A percentile compares a stretch with the other conserved stretches of the same genome.
Conservation (phyloP, 1,140 invertebrate species). For the Agrypnia vestita region DNA sequence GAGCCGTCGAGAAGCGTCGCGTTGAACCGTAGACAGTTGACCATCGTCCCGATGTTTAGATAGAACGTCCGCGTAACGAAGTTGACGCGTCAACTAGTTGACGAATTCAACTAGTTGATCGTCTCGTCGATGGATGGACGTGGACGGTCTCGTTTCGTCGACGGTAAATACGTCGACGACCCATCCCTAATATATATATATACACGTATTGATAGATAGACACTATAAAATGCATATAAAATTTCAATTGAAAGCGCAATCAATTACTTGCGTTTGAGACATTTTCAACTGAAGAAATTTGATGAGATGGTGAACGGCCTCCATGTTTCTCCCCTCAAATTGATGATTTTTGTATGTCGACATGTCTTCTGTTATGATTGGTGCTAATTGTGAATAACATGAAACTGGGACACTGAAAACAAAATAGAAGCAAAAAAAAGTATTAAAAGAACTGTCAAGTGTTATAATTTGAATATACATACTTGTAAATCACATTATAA, state of each 20-base stretch:
- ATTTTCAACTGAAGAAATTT: slow-evolving; percentile 64
- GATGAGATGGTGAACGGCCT: slow-evolving; percentile 64
- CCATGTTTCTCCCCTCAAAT: slow-evolving; percentile 68
- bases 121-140: no score
- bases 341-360: slow-evolving; percentile 67
- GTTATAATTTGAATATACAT: neutral
- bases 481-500: neutral
- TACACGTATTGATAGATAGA: neutral
- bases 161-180: no score
- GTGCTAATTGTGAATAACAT: slow-evolving; percentile 67
- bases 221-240: no score
- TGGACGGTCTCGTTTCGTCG: no score
- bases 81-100: no score
- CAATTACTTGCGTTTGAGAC: slow-evolving; percentile 46
- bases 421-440: neutral
- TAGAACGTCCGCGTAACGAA: no score
- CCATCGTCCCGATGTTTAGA: no score
- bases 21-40: no score
- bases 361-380: slow-evolving; percentile 61
- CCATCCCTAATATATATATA: no score
- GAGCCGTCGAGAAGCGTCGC: no score
- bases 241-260: no score
- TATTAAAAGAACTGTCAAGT: neutral
- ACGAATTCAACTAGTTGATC: no score
- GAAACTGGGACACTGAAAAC: slow-evolving; percentile 66